These are phyloP conservation scores for Narcine bancroftii DNA, from an alignment of 2,113 vertebrate genomes.

Conservation along the genomic window DNA sequence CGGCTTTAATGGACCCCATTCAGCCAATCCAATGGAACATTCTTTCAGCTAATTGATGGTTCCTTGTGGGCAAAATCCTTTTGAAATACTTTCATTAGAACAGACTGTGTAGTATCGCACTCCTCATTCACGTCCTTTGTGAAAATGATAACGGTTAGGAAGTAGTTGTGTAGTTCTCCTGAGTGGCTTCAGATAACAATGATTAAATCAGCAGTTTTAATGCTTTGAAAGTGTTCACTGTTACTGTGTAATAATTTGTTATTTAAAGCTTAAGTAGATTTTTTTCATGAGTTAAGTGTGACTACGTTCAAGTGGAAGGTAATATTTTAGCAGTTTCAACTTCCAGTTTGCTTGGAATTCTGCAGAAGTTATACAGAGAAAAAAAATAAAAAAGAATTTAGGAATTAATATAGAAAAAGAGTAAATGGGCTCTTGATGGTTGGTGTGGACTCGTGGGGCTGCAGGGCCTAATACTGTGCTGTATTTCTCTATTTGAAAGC, in stretches of 20 bases:
- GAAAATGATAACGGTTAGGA: background rate
- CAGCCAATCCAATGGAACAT: background rate
- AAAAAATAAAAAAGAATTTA: background rate
- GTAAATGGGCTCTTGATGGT: no score
- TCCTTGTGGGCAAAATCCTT: background rate
- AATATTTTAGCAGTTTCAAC: background rate
- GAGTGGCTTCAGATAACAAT: background rate
- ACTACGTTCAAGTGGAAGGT: background rate
- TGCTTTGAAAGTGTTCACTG: background rate
- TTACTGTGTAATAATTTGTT: background rate
- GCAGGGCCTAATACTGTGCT: no score
- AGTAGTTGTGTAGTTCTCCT: background rate
- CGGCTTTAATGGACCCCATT: background rate
- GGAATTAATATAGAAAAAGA: no score
- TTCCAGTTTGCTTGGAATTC: background rate
- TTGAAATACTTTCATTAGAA: background rate
- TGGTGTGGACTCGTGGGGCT: no score
- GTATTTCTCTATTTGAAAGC: no score
- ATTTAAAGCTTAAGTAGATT: background rate
- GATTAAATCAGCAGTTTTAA: background rate
- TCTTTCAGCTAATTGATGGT: constrained; percentile 8
- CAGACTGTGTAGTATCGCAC: background rate
- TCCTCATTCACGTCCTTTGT: background rate
- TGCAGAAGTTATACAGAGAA: background rate
- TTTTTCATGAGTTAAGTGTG: background rate